phyloP scores from a whole-genome alignment of 2,113 vertebrate species.

The Trematomus loennbergii region DNA sequence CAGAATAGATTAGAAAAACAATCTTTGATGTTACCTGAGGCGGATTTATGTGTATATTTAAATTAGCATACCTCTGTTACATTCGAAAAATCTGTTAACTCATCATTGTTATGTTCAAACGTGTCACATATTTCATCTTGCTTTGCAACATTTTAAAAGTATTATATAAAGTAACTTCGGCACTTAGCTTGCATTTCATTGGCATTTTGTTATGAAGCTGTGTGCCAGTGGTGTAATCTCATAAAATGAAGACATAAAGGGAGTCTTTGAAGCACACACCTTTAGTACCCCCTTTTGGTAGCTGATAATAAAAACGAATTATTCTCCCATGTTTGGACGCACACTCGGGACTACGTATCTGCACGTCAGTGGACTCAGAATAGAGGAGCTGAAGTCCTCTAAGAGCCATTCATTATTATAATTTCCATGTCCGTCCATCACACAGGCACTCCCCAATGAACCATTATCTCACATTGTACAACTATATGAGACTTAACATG shows the following conservation, averaged over 20 bases:
- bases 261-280: constrained; percentile 52
- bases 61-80: constrained; percentile 7
- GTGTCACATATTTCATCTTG: background rate
- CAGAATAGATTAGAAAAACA: constrained; percentile 60
- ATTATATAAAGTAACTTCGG: background rate
- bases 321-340: constrained; percentile 50
- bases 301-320: constrained; percentile 67
- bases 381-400: constrained; percentile 44
- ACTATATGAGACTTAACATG: constrained; percentile 37
- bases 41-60: constrained; percentile 20
- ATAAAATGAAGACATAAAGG: constrained; percentile 65
- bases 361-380: constrained; percentile 38
- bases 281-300: constrained; percentile 57
- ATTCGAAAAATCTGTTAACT: background rate
- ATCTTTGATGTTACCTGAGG: constrained; percentile 42
- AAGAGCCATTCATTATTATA: constrained; percentile 76
- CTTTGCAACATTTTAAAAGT: background rate
- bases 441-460: constrained; percentile 42
- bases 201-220: constrained; percentile 27
- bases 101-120: background rate
- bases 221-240: constrained; percentile 35
- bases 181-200: constrained; percentile 29
- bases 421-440: constrained; percentile 75
- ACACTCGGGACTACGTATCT: constrained; percentile 50
- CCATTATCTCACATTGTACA: constrained; percentile 53